Percentiles rank a stretch among this genome's conserved stretches.
phyloP scores from a whole-genome alignment of 2,797 vertebrate species.

The Vespertilio murinus region DNA sequence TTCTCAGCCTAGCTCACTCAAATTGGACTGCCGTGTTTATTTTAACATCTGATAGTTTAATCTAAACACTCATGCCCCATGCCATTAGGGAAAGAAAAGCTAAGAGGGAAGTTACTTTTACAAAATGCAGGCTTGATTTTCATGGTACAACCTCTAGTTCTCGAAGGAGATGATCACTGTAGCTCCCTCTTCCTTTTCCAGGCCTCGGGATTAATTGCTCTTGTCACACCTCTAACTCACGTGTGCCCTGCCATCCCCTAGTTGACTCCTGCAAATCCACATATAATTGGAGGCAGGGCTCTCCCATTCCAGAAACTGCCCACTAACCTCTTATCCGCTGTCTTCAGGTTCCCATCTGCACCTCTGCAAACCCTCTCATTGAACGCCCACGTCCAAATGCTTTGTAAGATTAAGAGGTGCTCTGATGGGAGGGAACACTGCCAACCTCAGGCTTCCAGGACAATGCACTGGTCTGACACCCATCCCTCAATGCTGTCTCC shows the following conservation, averaged over 20 bases:
- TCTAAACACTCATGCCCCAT: neutral
- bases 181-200: neutral
- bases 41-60: constrained; percentile 23
- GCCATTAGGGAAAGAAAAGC: constrained; percentile 4
- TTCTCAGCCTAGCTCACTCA: neutral
- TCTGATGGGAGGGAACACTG: neutral
- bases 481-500: neutral
- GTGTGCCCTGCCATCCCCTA: neutral
- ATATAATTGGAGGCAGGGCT: neutral
- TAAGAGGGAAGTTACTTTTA: constrained; percentile 29
- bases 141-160: neutral
- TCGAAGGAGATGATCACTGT: neutral
- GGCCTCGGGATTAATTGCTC: neutral
- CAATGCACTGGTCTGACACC: neutral
- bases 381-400: neutral
- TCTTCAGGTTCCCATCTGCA: neutral
- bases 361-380: neutral
- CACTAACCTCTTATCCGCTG: neutral
- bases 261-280: neutral
- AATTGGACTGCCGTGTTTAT: constrained; percentile 20
- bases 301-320: neutral
- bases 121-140: constrained; percentile 26
- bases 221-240: neutral
- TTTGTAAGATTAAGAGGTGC: neutral
- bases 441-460: neutral